Evolutionary conservation across 1,140 invertebrate genomes (phyloP).

Genomic region (Polyergus mexicanus): DNA sequence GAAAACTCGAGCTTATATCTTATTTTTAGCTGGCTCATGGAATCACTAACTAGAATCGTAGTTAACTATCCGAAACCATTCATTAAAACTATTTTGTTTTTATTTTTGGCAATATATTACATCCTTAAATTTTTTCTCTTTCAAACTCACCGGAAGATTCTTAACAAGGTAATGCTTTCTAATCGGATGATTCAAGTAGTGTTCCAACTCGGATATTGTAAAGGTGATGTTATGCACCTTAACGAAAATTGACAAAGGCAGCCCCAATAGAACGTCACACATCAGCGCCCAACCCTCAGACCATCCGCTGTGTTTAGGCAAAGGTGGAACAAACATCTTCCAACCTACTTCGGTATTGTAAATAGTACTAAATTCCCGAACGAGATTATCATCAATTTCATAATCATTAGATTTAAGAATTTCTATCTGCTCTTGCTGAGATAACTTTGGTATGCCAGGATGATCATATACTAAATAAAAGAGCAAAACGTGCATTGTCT

Average conservation of each 20-base stretch:
- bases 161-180: constrained; percentile 89
- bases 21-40: background rate
- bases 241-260: constrained; percentile 91
- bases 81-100: background rate
- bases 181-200: constrained; percentile 90
- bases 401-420: constrained; percentile 83
- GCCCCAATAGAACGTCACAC: constrained; percentile 90
- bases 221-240: constrained; percentile 89
- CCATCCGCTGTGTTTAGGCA: constrained; percentile 89
- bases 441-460: constrained; percentile 84
- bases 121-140: background rate
- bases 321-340: constrained; percentile 92
- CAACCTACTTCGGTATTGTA: constrained; percentile 88
- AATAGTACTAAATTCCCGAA: constrained; percentile 84
- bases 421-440: constrained; percentile 82
- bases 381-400: constrained; percentile 82
- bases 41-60: background rate
- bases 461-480: constrained; percentile 90
- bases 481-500: constrained; percentile 90
- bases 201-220: constrained; percentile 87
- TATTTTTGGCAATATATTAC: too few relatives aligned
- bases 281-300: constrained; percentile 91
- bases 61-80: background rate
- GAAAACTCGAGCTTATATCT: background rate
- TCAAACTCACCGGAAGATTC: constrained; percentile 84